Base-by-base conservation (phyloP, 2,113 vertebrate species). In the Gavia stellata region DNA sequence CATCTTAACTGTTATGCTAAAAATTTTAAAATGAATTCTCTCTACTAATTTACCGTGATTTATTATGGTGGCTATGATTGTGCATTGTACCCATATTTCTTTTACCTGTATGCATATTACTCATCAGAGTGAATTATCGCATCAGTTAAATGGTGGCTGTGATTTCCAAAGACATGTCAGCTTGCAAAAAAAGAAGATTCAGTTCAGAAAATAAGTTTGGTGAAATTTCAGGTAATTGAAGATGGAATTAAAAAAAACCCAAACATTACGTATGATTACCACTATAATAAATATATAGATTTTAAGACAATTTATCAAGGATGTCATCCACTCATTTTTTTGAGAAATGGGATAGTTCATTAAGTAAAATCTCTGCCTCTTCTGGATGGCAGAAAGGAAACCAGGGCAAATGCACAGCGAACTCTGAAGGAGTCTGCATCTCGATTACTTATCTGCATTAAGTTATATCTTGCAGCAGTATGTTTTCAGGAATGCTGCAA, bases 1-100 rank as follows among this genome's bases (percentile, higher is more conserved):
- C 72, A 98, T 98, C 94, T 98, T 99, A 94, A 98, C 98, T 92
- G 98, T 98, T 99, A 97, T 73, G 97, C 96, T 83, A 94, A 96
- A 97, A 96, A 71, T 47, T 52, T 80, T 17, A 29, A 81, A 78
- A 80, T 86, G n/a, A 70, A 52, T 74, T 50, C 20, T 79, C 56
- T 79, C 49, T 61, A 16, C 53, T 90, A 86, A 90, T 88, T 74
- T 81, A 5, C 74, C 14, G 7, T 61, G 68, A 91, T 79, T 72
- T 81, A 83, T 91, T 89, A 17, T 34, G 58, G 42, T 77, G 74
- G 10, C 83, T 75, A 7, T 9, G 8, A 24, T 8, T 38, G 34
- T 58, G 42, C 44, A 15, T 45, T 67, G 52, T 17, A 38, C 61
- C 72, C 78, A 24, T 86, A 52, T 81, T 81, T 91, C 75, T 83